A percentile compares a stretch with the other conserved stretches of the same genome.
Evolutionary conservation across 2,797 vertebrate genomes (phyloP).

Genomic region (Fundulus diaphanus): DNA sequence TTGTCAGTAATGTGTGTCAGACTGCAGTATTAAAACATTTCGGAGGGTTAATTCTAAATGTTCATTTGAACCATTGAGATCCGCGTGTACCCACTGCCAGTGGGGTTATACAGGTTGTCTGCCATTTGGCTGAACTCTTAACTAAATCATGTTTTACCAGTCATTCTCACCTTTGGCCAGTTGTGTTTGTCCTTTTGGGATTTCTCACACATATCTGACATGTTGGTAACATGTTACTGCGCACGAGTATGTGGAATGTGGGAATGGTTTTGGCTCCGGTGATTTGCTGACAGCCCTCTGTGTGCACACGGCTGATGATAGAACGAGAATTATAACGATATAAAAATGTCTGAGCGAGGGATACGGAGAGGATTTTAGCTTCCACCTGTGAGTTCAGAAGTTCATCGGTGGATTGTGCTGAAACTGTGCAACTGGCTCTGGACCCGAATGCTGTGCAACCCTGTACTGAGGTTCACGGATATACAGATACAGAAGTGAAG

Average conservation of each 20-base stretch:
- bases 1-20: neutral
- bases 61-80: neutral
- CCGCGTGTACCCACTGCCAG: conserved; percentile 12
- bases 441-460: neutral
- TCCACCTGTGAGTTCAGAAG: conserved; percentile 59
- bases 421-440: conserved; percentile 22
- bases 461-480: neutral
- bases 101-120: conserved; percentile 26
- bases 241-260: conserved; percentile 71
- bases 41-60: neutral
- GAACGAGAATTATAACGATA: conserved; percentile 43
- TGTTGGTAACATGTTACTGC: conserved; percentile 63
- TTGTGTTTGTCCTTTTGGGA: conserved; percentile 57
- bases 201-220: conserved; percentile 69
- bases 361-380: conserved; percentile 40
- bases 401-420: conserved; percentile 43
- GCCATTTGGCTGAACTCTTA: conserved; percentile 61
- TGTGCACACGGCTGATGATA: conserved; percentile 39
- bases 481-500: conserved; percentile 2
- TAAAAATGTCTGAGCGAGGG: conserved; percentile 29
- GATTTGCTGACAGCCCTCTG: conserved; percentile 57
- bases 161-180: conserved; percentile 25
- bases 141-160: conserved; percentile 25
- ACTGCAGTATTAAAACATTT: neutral
- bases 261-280: conserved; percentile 63